phyloP scores from a whole-genome alignment of 2,113 vertebrate genomes.

The Verasper variegatus region DNA sequence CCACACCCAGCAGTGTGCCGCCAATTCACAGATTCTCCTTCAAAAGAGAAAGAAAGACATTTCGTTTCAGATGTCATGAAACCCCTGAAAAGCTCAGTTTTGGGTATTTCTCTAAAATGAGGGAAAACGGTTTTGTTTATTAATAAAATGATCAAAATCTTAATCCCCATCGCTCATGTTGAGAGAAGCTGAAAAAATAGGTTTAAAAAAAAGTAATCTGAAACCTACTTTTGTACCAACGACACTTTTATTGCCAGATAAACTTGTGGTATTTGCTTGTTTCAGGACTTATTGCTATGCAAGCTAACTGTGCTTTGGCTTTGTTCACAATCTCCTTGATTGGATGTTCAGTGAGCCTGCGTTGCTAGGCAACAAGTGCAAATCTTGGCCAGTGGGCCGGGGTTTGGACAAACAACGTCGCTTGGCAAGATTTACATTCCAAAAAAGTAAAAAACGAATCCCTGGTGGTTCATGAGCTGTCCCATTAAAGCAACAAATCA shows the following conservation, averaged over 20 bases:
- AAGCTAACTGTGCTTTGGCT: conserved; percentile 15
- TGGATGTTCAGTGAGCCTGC: conserved; percentile 18
- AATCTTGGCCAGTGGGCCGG: conserved; percentile 18
- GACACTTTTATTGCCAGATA: conserved; percentile 5
- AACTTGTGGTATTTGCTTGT: not conserved
- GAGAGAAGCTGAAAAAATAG: not conserved
- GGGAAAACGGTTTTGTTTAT: too few relatives aligned
- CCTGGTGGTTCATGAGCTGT: conserved; percentile 1
- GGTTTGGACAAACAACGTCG: not conserved
- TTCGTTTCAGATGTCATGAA: not conserved
- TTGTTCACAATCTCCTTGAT: conserved; percentile 23
- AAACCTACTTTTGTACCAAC: not conserved
- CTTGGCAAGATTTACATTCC: conserved; percentile 27
- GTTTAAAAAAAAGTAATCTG: not conserved
- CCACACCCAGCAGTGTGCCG: conserved; percentile 56
- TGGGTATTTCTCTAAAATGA: not conserved
- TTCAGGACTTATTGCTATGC: conserved; percentile 13
- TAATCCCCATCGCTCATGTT: not conserved
- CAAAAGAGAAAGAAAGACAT: not conserved
- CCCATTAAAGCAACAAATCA: conserved; percentile 16
- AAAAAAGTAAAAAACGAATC: not conserved
- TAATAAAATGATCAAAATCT: too few relatives aligned
- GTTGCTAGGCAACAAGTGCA: conserved; percentile 45
- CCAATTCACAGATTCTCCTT: not conserved
- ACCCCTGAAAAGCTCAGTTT: not conserved